Percentiles rank a stretch among this genome's conserved stretches.
phyloP scores from a whole-genome alignment of 2,888 invertebrate genomes.

The Scaptodrosophila latifasciaeformis region DNA sequence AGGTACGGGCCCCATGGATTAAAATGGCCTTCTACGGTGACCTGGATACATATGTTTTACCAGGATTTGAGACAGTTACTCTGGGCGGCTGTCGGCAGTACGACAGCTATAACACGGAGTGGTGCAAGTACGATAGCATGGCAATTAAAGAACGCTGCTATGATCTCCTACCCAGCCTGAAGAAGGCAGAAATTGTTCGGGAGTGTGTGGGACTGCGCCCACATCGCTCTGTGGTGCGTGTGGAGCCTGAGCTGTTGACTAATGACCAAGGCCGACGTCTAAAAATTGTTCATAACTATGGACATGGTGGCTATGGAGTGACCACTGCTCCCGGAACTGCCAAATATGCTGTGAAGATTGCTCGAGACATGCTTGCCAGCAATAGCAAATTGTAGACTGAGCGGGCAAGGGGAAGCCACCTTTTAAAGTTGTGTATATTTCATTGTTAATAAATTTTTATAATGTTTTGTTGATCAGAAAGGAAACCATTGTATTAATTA shows the following conservation, averaged over 20 bases:
- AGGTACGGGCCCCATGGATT: constrained; percentile 90
- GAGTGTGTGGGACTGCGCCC: constrained; percentile 89
- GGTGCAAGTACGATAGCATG: constrained; percentile 83
- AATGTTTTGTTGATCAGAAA: too few relatives aligned
- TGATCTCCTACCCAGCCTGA: constrained; percentile 83
- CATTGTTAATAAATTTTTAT: too few relatives aligned
- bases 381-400: constrained; percentile 68
- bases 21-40: constrained; percentile 92
- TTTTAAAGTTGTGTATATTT: too few relatives aligned
- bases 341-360: constrained; percentile 83
- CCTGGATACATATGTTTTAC: constrained; percentile 89
- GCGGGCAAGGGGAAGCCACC: too few relatives aligned
- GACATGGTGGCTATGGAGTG: constrained; percentile 95
- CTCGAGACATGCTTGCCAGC: constrained; percentile 77
- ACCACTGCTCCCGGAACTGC: constrained; percentile 92
- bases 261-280: constrained; percentile 74
- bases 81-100: constrained; percentile 91
- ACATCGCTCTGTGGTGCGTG: constrained; percentile 82
- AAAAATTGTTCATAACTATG: constrained; percentile 93
- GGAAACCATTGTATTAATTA: too few relatives aligned
- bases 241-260: constrained; percentile 80
- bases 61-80: constrained; percentile 83
- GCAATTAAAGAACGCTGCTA: constrained; percentile 87
- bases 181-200: constrained; percentile 77
- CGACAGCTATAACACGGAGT: constrained; percentile 82